Base-by-base conservation (phyloP, 2,888 invertebrate genomes). In the Cephalotes varians region DNA sequence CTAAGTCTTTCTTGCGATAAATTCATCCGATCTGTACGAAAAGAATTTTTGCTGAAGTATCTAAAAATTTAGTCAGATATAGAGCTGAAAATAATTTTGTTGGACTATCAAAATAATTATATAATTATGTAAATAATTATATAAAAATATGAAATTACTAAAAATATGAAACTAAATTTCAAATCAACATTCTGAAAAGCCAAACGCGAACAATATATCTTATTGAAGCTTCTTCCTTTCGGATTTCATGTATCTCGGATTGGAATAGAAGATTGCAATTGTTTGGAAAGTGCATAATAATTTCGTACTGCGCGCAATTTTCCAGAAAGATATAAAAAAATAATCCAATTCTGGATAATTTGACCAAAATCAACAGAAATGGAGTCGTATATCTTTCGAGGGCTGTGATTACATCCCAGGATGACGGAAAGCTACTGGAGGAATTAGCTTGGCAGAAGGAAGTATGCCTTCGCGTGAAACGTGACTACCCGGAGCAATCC, bases 391-490 rank as follows among this genome's bases (percentile, higher is more conserved):
- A 31, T 67, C 56, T 69, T 18, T 56, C 51, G 28, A 28, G 51
- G 18, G 15, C n/a, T 28, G 12, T 54, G 76, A 76, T 56, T 79
- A 56, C 44, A 56, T 71, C 77, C 58, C 34, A 21, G 1, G 44
- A 69, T 31, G 56, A 34, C 56, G 71, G 56, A 71, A 69, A 56
- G 56, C 44, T 34, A 34, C 56, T 1, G 25, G 34, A 71, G 71
- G 71, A 71, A 79, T 79, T 79, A 79, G 56, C 69, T 15, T 71
- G 77, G 47, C 77, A 71, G 56, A 34, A 58, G 77, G 77, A 79
- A 79, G 71, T 79, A 79, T 44, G 71, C 71, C 77, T 71, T 34
- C 56, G 77, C 44, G 77, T 69, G 77, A 79, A 79, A 79, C 77
- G 77, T 79, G 77, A 79, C 71, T 56, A 79, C 71, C 56, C 56